Evolutionary conservation across 1,140 invertebrate species (phyloP).

Genomic region (Meloidogyne floridensis): DNA sequence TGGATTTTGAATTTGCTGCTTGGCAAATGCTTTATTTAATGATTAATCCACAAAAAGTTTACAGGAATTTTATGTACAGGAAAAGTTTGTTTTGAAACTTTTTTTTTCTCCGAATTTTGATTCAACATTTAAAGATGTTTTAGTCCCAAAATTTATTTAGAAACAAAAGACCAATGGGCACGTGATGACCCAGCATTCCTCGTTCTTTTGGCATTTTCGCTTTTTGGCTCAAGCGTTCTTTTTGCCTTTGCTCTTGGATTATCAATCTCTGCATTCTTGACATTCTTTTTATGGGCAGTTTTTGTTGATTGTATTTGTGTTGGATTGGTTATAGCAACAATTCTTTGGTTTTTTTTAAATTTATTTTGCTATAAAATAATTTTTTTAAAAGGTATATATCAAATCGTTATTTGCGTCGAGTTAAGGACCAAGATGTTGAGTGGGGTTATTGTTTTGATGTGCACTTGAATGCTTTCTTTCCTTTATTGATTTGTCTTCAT

Average conservation of each 20-base stretch:
- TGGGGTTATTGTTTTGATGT: constrained; percentile 98
- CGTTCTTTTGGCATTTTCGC: constrained; percentile 83
- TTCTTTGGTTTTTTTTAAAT: constrained; percentile 76
- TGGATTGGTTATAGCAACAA: constrained; percentile 83
- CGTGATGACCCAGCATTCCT: constrained; percentile 98
- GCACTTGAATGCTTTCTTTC: constrained; percentile 97
- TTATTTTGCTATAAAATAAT: neutral
- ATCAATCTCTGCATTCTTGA: constrained; percentile 77
- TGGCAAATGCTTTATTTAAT: constrained; percentile 99
- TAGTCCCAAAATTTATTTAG: constrained; percentile 68
- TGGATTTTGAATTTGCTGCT: constrained; percentile 98
- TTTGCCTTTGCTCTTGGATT: constrained; percentile 82
- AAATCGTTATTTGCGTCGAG: constrained; percentile 82
- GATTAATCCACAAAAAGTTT: constrained; percentile 89
- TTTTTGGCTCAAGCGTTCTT: constrained; percentile 84
- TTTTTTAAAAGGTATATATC: constrained; percentile 77
- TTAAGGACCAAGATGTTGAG: constrained; percentile 81
- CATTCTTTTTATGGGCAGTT: constrained; percentile 87
- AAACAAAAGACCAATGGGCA: constrained; percentile 97
- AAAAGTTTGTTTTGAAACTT: constrained; percentile 77
- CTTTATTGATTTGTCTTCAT: constrained; percentile 87
- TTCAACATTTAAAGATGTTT: no score
- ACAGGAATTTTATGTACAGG: constrained; percentile 94
- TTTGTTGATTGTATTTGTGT: constrained; percentile 90
- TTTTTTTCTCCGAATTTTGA: neutral